Percentiles rank a stretch among this genome's conserved stretches.
Conservation (phyloP, 2,797 vertebrate species). For the Trachops cirrhosus region DNA sequence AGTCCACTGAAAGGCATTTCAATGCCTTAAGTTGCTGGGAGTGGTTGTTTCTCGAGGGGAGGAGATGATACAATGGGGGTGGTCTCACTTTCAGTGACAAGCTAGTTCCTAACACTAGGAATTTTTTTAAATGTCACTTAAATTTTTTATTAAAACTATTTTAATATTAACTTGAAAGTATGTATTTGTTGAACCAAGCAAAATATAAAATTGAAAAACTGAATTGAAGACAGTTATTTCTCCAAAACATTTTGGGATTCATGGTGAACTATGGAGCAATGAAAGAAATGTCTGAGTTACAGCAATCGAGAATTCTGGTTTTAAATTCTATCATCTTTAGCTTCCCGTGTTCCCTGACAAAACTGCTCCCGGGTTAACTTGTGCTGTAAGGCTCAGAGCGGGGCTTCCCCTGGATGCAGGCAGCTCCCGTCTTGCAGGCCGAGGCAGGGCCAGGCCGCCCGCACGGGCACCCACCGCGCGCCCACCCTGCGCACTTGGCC, state of each 20-base stretch:
- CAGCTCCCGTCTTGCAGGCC: neutral
- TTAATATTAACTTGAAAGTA: neutral
- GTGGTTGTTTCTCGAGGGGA: neutral
- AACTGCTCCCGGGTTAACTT: neutral
- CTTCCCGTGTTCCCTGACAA: neutral
- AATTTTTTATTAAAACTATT: neutral
- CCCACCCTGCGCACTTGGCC: neutral
- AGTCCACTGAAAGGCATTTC: neutral
- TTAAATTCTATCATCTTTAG: neutral
- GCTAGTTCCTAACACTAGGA: neutral
- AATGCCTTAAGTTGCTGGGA: neutral
- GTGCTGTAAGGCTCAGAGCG: neutral
- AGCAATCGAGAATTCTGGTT: neutral
- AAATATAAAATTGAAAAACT: neutral
- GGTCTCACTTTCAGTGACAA: neutral
- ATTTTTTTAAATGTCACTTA: neutral
- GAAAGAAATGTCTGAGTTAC: neutral
- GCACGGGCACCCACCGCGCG: rapidly evolving
- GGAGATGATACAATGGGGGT: neutral
- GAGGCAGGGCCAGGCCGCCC: neutral
- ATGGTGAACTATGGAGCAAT: neutral
- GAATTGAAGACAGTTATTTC: neutral
- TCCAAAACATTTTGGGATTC: neutral
- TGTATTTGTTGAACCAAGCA: neutral
- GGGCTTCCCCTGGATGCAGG: neutral